phyloP scores from a whole-genome alignment of 2,888 invertebrate species.

The Rhodophaea formosa region DNA sequence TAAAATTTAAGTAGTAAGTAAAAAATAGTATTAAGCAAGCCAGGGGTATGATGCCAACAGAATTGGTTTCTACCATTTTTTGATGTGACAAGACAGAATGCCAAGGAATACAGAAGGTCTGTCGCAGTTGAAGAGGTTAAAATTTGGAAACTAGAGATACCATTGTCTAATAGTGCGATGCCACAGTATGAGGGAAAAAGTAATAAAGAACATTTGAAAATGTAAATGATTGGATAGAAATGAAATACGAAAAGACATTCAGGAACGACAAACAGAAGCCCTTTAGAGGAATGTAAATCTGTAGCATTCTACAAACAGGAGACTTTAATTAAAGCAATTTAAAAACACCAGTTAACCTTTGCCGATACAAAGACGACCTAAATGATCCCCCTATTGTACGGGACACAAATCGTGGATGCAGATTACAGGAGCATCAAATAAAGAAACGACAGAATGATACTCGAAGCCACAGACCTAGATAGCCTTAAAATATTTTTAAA shows the following conservation, averaged over 20 bases:
- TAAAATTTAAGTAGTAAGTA: no score
- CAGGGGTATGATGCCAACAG: no score
- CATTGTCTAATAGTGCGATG: no score
- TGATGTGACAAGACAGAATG: no score
- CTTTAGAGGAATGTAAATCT: not conserved
- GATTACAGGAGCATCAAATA: slow-evolving; percentile 30
- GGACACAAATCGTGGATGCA: slow-evolving; percentile 44
- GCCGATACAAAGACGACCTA: slow-evolving; percentile 21
- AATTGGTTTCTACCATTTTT: no score
- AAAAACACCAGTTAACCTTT: slow-evolving; percentile 22
- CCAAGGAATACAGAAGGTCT: no score
- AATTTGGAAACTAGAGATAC: no score
- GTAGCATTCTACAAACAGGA: not conserved
- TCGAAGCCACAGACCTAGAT: not conserved
- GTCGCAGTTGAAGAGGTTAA: no score
- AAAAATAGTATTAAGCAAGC: no score
- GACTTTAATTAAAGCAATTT: slow-evolving; percentile 18
- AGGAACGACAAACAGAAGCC: not conserved
- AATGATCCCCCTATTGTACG: slow-evolving; percentile 33
- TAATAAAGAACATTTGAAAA: not conserved
- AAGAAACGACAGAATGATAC: not conserved
- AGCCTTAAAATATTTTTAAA: no score
- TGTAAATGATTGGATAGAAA: not conserved
- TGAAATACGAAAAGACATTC: not conserved
- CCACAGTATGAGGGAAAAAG: no score